phyloP scores from a whole-genome alignment of 2,113 vertebrate species.

The Gopherus evgoodei region DNA sequence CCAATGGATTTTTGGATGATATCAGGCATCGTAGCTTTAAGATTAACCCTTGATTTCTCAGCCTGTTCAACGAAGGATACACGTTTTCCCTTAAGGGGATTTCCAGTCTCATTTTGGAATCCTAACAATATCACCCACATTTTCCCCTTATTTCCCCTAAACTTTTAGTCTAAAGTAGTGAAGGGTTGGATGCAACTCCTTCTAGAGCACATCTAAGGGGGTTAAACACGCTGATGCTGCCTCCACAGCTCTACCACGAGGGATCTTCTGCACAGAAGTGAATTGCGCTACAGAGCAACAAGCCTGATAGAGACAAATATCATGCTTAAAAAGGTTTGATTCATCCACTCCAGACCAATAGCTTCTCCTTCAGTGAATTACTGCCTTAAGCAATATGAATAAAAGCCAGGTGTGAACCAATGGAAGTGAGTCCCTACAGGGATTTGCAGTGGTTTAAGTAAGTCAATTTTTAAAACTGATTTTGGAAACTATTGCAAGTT shows the following conservation, averaged over 20 bases:
- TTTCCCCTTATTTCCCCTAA: slow-evolving; percentile 1
- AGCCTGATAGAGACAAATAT: neutral
- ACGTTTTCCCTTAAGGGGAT: neutral
- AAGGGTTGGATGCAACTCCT: neutral
- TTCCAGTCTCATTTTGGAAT: neutral
- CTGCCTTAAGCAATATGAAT: neutral
- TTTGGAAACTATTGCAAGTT: neutral
- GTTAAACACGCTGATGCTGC: neutral
- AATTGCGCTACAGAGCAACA: neutral
- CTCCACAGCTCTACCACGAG: neutral
- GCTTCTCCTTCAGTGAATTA: neutral
- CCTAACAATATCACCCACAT: neutral
- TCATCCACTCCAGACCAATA: neutral
- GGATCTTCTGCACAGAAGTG: neutral
- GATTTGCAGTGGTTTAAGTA: neutral
- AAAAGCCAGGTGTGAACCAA: neutral
- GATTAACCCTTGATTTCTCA: neutral
- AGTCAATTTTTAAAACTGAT: neutral
- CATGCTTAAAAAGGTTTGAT: neutral
- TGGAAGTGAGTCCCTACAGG: neutral
- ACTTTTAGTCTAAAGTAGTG: neutral
- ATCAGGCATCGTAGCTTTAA: neutral
- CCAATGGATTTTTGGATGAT: neutral
- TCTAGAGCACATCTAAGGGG: neutral
- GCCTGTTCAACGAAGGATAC: neutral